These are phyloP conservation scores for Sebastes matsubarae DNA, from an alignment of 2,797 vertebrate genomes.

Conservation along the genomic window DNA sequence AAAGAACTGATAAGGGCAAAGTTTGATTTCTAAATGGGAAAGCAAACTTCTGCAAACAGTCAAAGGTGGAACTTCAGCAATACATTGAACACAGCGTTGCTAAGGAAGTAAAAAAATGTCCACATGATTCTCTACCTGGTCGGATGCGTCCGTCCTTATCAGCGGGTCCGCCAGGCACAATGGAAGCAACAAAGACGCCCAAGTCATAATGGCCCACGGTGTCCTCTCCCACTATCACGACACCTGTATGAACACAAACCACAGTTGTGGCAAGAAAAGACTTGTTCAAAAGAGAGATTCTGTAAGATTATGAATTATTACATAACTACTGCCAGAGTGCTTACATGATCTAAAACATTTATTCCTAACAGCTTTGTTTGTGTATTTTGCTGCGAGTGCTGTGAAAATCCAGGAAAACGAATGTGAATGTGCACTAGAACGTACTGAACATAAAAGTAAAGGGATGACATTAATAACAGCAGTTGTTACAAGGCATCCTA, in stretches of 20 bases:
- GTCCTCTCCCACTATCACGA: slow-evolving; percentile 91
- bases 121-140: slow-evolving; percentile 78
- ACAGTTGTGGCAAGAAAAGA: background rate
- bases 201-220: slow-evolving; percentile 83
- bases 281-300: background rate
- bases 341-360: background rate
- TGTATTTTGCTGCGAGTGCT: background rate
- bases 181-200: slow-evolving; percentile 89
- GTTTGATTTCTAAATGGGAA: background rate
- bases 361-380: background rate
- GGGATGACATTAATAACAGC: background rate
- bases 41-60: background rate
- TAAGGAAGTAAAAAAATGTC: background rate
- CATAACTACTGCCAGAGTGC: background rate
- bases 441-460: background rate
- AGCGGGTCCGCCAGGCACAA: slow-evolving; percentile 90
- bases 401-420: background rate
- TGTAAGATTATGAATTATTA: background rate
- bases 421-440: background rate
- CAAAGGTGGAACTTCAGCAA: background rate
- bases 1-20: background rate
- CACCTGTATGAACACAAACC: slow-evolving; percentile 76
- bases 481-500: background rate
- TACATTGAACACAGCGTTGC: background rate
- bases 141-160: slow-evolving; percentile 88